Percentiles rank a stretch among this genome's conserved stretches.
Evolutionary conservation across 2,797 vertebrate genomes (phyloP).

Genomic region (Acrocephalus scirpaceus): DNA sequence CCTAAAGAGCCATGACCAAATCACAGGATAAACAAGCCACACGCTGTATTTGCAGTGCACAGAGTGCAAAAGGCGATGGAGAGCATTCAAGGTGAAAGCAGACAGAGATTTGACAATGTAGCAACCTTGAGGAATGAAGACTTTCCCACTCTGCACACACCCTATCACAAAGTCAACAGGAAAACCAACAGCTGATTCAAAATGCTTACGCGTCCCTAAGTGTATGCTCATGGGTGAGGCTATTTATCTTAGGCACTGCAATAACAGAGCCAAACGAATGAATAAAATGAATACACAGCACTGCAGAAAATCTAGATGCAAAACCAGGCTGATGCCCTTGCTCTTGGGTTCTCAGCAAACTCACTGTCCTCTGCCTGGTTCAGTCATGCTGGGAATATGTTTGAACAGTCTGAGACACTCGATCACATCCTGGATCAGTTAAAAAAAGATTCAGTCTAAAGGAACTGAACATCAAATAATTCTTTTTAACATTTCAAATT

Average conservation of each 20-base stretch:
- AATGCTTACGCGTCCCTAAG: background rate
- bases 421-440: background rate
- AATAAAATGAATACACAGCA: background rate
- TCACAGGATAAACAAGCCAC: slow-evolving; percentile 45
- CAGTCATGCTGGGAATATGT: background rate
- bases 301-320: background rate
- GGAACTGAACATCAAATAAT: background rate
- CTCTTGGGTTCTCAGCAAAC: background rate
- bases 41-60: background rate
- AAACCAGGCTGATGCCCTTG: background rate
- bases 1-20: slow-evolving; percentile 47
- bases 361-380: background rate
- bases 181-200: slow-evolving; percentile 1
- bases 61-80: background rate
- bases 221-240: background rate
- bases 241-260: background rate
- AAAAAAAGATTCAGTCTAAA: background rate
- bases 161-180: slow-evolving; percentile 34
- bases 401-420: background rate
- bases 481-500: slow-evolving; percentile 13
- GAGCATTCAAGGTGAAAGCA: slow-evolving; percentile 3
- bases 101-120: background rate
- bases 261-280: background rate
- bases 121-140: background rate
- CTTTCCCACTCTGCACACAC: slow-evolving; percentile 26